These are phyloP conservation scores for Haliclona indistincta DNA, from an alignment of 37 sponge, comb jelly and placozoan species.

Conservation along the genomic window DNA sequence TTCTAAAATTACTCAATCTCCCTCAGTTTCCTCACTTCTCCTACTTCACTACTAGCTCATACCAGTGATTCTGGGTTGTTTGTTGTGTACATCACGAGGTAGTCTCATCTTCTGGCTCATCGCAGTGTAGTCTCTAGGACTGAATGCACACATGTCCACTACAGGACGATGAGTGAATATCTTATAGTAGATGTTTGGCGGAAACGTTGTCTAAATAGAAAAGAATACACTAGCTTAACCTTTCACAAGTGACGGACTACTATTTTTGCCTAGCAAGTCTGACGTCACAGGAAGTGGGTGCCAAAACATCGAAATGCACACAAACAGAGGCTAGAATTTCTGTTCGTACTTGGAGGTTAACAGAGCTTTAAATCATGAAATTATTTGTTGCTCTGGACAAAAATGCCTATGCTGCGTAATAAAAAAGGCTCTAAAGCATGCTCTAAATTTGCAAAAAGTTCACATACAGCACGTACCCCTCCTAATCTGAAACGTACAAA, in stretches of 20 bases:
- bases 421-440: not conserved
- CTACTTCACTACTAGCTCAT: too few relatives aligned
- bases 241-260: not conserved
- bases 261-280: not conserved
- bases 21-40: too few relatives aligned
- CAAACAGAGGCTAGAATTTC: too few relatives aligned
- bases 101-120: constrained; percentile 33
- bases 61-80: constrained; percentile 10
- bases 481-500: constrained; percentile 86
- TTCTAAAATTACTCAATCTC: too few relatives aligned
- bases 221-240: not conserved
- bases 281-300: too few relatives aligned
- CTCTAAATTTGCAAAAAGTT: not conserved
- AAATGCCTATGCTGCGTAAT: not conserved
- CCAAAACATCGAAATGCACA: too few relatives aligned
- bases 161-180: constrained; percentile 81
- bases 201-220: constrained; percentile 67
- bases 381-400: not conserved
- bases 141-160: constrained; percentile 85
- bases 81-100: constrained; percentile 58
- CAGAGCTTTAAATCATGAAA: too few relatives aligned
- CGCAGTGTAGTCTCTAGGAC: constrained; percentile 92
- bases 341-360: not conserved
- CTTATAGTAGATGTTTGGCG: constrained; percentile 95
- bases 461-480: constrained; percentile 71